phyloP scores from a whole-genome alignment of 2,113 vertebrate species.

The Murina feae region DNA sequence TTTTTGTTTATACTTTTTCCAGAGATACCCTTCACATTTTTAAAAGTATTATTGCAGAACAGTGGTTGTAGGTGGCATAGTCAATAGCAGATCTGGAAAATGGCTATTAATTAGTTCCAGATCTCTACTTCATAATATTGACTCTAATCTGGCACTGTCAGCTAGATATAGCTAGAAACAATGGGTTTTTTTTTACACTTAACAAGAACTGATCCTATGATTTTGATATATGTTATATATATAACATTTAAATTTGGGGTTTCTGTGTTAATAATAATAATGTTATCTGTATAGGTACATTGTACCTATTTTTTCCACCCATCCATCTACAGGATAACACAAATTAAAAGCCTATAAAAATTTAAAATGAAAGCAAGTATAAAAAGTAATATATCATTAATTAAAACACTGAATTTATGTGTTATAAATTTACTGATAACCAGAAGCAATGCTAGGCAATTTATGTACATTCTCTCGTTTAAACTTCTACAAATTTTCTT shows the following conservation, averaged over 20 bases:
- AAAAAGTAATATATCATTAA: background rate
- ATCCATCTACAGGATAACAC: background rate
- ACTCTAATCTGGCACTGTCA: background rate
- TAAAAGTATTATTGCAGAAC: background rate
- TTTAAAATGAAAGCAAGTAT: background rate
- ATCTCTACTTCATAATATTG: slow-evolving; percentile 31
- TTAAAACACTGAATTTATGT: background rate
- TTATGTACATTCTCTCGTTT: background rate
- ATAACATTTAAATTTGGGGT: background rate
- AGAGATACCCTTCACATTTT: background rate
- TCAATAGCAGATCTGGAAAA: background rate
- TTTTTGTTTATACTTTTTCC: background rate
- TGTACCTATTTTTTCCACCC: background rate
- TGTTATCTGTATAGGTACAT: background rate
- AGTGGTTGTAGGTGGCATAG: background rate
- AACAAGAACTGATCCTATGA: slow-evolving; percentile 55
- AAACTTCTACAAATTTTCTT: background rate
- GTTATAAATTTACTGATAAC: background rate
- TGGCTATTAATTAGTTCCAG: background rate
- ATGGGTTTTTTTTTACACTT: background rate
- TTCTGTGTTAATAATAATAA: background rate
- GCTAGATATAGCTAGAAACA: background rate
- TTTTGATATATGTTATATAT: slow-evolving; percentile 11
- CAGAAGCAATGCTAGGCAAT: background rate
- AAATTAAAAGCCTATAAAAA: background rate